Evolutionary conservation across 2,797 vertebrate genomes (phyloP).

Genomic region (Urosaurus nigricauda): DNA sequence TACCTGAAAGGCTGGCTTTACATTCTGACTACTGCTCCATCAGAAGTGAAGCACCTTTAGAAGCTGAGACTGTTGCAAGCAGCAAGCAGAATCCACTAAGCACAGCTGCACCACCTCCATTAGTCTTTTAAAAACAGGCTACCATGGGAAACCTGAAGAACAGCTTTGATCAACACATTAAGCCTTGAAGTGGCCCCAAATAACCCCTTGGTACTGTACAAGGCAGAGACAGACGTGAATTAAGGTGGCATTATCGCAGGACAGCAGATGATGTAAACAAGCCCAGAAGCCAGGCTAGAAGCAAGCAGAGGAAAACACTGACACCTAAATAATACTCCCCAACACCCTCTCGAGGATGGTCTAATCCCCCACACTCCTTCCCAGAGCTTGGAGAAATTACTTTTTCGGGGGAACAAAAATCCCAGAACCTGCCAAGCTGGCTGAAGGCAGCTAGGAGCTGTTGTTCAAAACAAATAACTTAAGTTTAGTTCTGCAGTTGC

Average conservation of each 20-base stretch:
- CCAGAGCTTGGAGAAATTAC: background rate
- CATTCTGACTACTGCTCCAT: background rate
- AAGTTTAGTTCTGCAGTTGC: no score
- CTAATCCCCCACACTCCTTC: background rate
- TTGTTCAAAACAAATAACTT: background rate
- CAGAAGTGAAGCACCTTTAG: background rate
- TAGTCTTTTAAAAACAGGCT: background rate
- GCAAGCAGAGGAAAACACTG: background rate
- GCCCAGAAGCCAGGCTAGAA: background rate
- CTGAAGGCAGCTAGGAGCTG: background rate
- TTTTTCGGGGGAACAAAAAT: background rate
- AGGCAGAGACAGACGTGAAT: conserved; percentile 1
- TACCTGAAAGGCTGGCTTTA: background rate
- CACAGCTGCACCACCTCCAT: background rate
- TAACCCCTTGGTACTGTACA: background rate
- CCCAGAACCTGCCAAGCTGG: background rate
- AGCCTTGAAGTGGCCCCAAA: background rate
- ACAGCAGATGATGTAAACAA: background rate
- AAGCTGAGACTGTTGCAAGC: background rate
- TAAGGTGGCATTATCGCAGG: background rate
- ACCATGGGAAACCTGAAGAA: background rate
- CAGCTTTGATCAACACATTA: background rate
- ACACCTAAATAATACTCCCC: no score
- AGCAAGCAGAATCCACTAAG: background rate
- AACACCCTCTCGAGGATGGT: no score